Conservation (phyloP, 2,797 vertebrate genomes). For the Poeciliopsis turneri region DNA sequence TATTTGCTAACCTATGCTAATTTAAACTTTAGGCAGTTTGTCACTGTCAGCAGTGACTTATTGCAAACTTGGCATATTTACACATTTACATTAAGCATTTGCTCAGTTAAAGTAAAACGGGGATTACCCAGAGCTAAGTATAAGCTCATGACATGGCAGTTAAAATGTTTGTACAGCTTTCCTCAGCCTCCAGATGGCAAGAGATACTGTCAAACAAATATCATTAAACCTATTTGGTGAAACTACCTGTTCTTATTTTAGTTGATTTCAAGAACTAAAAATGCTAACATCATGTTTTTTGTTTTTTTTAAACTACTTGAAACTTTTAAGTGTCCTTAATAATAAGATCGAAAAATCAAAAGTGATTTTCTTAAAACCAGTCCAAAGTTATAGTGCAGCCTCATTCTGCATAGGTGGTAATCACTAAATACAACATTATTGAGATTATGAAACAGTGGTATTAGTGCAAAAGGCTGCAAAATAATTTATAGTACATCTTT, state of each 20-base stretch:
- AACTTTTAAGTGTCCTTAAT: neutral
- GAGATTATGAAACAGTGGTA: neutral
- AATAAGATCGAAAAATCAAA: neutral
- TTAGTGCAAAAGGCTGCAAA: neutral
- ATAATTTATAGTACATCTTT: neutral
- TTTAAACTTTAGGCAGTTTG: neutral
- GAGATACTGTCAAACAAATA: neutral
- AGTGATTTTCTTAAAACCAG: neutral
- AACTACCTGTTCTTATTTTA: neutral
- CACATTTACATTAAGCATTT: neutral
- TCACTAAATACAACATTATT: neutral
- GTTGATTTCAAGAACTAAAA: neutral
- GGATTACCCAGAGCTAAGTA: neutral
- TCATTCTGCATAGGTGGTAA: neutral
- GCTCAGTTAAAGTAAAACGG: neutral
- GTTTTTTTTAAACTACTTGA: neutral
- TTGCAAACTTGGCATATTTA: neutral
- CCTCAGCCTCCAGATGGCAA: neutral
- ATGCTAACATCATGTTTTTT: neutral
- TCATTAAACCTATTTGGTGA: neutral
- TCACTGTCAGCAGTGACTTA: neutral
- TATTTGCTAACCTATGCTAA: neutral
- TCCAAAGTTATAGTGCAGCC: neutral
- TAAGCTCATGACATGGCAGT: neutral
- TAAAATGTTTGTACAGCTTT: conserved; percentile 2